Evolutionary conservation across 2,113 vertebrate species (phyloP).

Genomic region (Prionailurus bengalensis): DNA sequence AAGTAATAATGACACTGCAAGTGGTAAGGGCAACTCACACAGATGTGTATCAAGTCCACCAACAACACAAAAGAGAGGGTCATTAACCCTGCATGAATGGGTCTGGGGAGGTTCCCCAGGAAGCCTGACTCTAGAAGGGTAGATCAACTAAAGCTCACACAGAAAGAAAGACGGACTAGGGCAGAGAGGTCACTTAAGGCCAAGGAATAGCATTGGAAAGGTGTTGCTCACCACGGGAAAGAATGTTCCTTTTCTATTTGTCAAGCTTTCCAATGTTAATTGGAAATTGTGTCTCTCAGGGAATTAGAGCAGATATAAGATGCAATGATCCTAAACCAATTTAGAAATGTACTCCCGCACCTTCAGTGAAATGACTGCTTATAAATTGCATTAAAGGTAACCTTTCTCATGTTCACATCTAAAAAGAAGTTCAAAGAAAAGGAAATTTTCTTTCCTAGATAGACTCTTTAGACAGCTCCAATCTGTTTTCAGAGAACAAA

Average conservation of each 20-base stretch:
- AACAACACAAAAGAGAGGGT: neutral
- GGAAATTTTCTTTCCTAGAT: slow-evolving; percentile 54
- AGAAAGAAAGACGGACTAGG: neutral
- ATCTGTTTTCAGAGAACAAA: slow-evolving; percentile 60
- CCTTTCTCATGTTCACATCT: slow-evolving; percentile 50
- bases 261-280: slow-evolving; percentile 53
- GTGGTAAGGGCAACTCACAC: neutral
- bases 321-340: slow-evolving; percentile 67
- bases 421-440: slow-evolving; percentile 59
- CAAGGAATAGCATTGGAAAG: neutral
- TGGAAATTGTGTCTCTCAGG: slow-evolving; percentile 28
- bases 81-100: neutral
- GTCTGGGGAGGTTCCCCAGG: neutral
- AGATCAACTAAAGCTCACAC: neutral
- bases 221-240: neutral
- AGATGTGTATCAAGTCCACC: neutral
- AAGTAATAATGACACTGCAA: neutral
- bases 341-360: slow-evolving; percentile 55
- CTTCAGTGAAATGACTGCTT: slow-evolving; percentile 49
- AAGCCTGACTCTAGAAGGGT: neutral
- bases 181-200: neutral
- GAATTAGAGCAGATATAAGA: slow-evolving; percentile 73
- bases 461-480: neutral
- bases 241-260: slow-evolving; percentile 65
- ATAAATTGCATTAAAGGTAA: slow-evolving; percentile 38